A percentile compares a stretch with the other conserved stretches of the same genome.
These are phyloP conservation scores for Azemiops feae DNA, from an alignment of 2,113 vertebrate species.

Conservation along the genomic window DNA sequence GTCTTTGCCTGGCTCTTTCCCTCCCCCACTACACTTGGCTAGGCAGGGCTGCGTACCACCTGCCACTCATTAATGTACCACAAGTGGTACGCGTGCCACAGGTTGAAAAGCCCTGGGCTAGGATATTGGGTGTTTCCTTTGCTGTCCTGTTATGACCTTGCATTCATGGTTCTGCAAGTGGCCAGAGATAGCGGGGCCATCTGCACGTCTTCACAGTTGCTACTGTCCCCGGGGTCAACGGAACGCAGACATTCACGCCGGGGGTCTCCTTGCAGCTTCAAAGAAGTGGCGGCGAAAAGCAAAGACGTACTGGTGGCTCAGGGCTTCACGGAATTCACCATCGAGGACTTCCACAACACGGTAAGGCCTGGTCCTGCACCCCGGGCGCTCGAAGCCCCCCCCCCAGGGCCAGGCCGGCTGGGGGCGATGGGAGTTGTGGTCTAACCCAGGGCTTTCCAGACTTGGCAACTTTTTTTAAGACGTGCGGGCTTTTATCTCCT, in stretches of 20 bases:
- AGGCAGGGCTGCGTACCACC: too few relatives aligned
- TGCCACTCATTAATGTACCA: too few relatives aligned
- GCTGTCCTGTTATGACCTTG: too few relatives aligned
- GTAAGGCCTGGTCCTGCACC: neutral
- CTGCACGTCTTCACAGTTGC: too few relatives aligned
- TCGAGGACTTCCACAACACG: constrained; percentile 92
- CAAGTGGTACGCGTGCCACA: too few relatives aligned
- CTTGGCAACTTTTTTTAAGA: neutral
- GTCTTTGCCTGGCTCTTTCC: too few relatives aligned
- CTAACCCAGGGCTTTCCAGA: neutral
- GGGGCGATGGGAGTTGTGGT: neutral
- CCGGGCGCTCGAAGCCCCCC: neutral
- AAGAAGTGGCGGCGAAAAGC: constrained; percentile 87
- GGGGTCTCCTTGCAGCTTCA: constrained; percentile 74
- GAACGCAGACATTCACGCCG: neutral
- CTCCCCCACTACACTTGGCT: too few relatives aligned
- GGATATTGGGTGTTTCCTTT: too few relatives aligned
- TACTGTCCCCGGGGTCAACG: too few relatives aligned
- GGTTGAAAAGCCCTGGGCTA: too few relatives aligned
- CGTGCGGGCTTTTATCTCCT: neutral
- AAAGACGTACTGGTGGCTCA: constrained; percentile 89
- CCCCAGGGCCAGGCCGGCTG: neutral
- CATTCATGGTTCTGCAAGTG: too few relatives aligned
- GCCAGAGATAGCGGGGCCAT: too few relatives aligned
- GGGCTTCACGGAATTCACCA: constrained; percentile 93